phyloP scores from a whole-genome alignment of 2,888 invertebrate genomes.

The Caenorhabditis japonica region DNA sequence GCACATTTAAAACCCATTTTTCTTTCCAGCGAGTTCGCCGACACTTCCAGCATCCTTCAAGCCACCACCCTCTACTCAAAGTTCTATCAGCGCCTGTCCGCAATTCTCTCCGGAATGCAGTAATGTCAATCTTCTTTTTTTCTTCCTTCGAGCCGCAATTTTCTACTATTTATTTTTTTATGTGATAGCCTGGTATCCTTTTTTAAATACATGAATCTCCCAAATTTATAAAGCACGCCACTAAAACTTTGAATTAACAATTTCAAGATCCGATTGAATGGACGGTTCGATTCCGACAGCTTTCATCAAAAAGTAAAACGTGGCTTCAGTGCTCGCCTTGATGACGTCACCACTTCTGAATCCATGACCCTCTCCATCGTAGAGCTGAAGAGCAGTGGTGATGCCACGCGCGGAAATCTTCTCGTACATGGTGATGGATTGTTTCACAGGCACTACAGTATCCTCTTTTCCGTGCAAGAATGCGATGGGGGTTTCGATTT shows the following conservation, averaged over 20 bases:
- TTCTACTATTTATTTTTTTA: conserved; percentile 16
- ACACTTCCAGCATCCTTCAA: conserved; percentile 78
- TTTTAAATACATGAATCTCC: neutral
- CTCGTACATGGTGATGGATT: conserved; percentile 78
- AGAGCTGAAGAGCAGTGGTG: conserved; percentile 78
- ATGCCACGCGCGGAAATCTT: conserved; percentile 77
- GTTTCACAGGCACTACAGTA: conserved; percentile 78
- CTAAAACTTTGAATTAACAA: conserved; percentile 26
- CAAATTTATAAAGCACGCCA: neutral
- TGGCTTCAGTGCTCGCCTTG: conserved; percentile 78
- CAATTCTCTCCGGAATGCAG: conserved; percentile 27
- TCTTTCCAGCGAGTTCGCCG: conserved; percentile 78
- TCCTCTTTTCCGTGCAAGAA: conserved; percentile 79
- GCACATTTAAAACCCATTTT: neutral
- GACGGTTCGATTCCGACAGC: conserved; percentile 66
- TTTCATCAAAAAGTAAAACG: conserved; percentile 78
- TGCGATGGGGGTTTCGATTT: conserved; percentile 78
- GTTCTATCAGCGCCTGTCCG: conserved; percentile 53
- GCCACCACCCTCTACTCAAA: conserved; percentile 78
- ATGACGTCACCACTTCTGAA: conserved; percentile 78
- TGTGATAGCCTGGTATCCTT: too few relatives aligned
- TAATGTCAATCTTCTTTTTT: conserved; percentile 7
- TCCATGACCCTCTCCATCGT: conserved; percentile 79
- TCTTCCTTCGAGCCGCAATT: too few relatives aligned
- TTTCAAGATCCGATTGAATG: conserved; percentile 25